Evolutionary conservation across 2,797 vertebrate species (phyloP).

Genomic region (Rhodeus uyekii): DNA sequence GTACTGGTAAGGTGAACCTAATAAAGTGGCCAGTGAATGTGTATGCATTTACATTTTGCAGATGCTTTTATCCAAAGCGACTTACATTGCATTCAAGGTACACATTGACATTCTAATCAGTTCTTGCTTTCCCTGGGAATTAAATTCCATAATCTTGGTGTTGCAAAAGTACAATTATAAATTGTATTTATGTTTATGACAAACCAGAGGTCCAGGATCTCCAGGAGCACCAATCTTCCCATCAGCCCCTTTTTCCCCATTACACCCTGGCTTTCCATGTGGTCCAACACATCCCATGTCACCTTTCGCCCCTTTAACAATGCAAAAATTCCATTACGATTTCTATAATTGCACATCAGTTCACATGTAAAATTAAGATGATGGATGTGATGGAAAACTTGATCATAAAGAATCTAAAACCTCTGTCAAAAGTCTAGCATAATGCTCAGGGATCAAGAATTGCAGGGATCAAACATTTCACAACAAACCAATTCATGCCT

Average conservation of each 20-base stretch:
- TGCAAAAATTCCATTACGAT: not conserved
- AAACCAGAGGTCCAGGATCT: conserved; percentile 63
- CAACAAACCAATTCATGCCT: not conserved
- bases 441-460: not conserved
- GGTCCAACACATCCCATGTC: conserved; percentile 52
- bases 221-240: conserved; percentile 65
- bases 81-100: too few relatives aligned
- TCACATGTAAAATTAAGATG: not conserved
- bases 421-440: not conserved
- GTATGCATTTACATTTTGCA: too few relatives aligned
- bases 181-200: too few relatives aligned
- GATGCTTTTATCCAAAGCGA: too few relatives aligned
- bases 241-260: conserved; percentile 62
- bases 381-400: not conserved
- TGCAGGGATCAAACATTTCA: not conserved
- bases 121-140: too few relatives aligned
- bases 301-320: conserved; percentile 71
- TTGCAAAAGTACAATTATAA: too few relatives aligned
- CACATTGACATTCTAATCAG: too few relatives aligned
- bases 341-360: not conserved
- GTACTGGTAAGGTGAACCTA: too few relatives aligned
- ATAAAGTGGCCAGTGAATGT: too few relatives aligned
- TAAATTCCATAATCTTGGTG: too few relatives aligned
- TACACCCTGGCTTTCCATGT: conserved; percentile 60
- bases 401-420: not conserved